These are phyloP conservation scores for Parotocinclus haroldoi DNA, from an alignment of 2,797 vertebrate genomes.

Conservation along the genomic window DNA sequence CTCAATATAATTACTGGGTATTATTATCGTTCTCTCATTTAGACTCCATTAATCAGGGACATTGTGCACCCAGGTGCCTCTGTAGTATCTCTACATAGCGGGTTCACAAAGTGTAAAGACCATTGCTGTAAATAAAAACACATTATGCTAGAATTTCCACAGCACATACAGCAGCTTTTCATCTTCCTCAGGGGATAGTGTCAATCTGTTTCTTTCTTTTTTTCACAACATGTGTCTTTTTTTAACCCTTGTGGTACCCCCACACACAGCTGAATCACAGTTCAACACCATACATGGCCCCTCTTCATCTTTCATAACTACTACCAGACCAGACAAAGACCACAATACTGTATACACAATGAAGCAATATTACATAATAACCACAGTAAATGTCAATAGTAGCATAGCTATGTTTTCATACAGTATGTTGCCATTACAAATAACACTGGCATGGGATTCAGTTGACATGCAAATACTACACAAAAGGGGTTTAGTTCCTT, in stretches of 20 bases:
- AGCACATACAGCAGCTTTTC: conserved; percentile 33
- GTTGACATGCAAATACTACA: background rate
- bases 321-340: conserved; percentile 25
- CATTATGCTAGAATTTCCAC: conserved; percentile 25
- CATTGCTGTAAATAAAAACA: conserved; percentile 38
- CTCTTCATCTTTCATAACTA: conserved; percentile 23
- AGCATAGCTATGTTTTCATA: background rate
- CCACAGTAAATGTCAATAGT: background rate
- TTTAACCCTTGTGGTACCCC: conserved; percentile 38
- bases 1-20: conserved; percentile 3
- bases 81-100: conserved; percentile 9
- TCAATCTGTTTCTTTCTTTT: conserved; percentile 48
- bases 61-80: conserved; percentile 20
- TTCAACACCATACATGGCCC: conserved; percentile 12
- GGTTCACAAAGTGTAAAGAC: no score
- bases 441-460: no score
- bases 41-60: conserved; percentile 30
- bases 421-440: no score
- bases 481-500: no score
- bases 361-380: conserved; percentile 13
- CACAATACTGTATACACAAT: conserved; percentile 2
- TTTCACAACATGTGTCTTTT: conserved; percentile 32
- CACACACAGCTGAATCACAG: conserved; percentile 31
- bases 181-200: conserved; percentile 46
- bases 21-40: conserved; percentile 11